A percentile compares a stretch with the other conserved stretches of the same genome.
Conservation (phyloP, 2,113 vertebrate species). For the Grammomys surdaster region DNA sequence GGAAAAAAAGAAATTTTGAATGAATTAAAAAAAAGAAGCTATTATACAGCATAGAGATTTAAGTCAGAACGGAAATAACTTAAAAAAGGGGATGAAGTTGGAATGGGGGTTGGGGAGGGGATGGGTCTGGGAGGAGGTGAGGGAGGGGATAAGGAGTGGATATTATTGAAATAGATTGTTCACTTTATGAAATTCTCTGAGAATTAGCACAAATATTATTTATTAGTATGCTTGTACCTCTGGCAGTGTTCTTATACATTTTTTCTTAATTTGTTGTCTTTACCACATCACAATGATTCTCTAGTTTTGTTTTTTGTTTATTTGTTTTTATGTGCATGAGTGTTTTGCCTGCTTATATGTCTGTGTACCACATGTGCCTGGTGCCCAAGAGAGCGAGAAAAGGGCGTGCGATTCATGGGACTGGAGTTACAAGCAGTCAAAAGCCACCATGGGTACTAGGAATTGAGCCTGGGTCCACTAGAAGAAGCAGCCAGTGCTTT, state of each 20-base stretch:
- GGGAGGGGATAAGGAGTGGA: background rate
- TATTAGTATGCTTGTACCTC: background rate
- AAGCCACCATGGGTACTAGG: background rate
- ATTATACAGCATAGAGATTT: background rate
- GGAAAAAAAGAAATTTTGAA: background rate
- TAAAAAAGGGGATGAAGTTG: too few relatives aligned
- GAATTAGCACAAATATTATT: background rate
- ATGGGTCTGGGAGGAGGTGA: background rate
- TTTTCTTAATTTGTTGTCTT: background rate
- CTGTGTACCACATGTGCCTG: background rate
- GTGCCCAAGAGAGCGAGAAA: background rate
- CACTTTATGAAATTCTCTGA: background rate
- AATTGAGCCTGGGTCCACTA: background rate
- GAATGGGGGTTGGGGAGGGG: background rate
- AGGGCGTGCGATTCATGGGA: background rate
- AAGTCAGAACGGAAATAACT: conserved; percentile 16
- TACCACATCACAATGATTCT: background rate
- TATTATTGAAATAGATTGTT: background rate
- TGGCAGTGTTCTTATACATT: background rate
- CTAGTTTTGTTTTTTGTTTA: background rate
- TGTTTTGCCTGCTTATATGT: background rate
- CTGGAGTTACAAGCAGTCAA: background rate
- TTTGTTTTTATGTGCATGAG: background rate
- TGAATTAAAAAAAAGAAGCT: background rate
- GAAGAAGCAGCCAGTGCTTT: background rate